A percentile compares a stretch with the other conserved stretches of the same genome.
Evolutionary conservation across 1,140 invertebrate species (phyloP).

Genomic region (Teleogryllus occipitalis): DNA sequence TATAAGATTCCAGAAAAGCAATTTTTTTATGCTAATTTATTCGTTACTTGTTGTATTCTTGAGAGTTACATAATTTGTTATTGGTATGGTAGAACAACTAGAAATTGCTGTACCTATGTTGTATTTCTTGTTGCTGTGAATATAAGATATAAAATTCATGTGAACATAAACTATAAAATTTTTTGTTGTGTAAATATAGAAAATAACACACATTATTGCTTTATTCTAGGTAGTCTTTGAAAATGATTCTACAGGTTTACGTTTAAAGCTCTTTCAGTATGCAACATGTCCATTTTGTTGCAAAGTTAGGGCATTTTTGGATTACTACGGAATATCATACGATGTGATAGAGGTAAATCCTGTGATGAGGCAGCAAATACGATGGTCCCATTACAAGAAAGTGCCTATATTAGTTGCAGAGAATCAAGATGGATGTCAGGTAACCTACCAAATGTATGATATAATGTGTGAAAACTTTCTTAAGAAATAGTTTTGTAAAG

Average conservation of each 20-base stretch:
- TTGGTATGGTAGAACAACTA: neutral
- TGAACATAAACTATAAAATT: neutral
- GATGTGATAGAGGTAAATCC: constrained; percentile 96
- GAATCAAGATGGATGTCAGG: constrained; percentile 59
- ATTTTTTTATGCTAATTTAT: neutral
- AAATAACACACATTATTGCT: constrained; percentile 18
- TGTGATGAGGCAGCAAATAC: constrained; percentile 79
- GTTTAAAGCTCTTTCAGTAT: constrained; percentile 90
- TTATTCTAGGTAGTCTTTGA: constrained; percentile 50
- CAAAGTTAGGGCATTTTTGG: constrained; percentile 89
- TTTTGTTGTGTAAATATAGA: neutral
- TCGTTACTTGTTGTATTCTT: neutral
- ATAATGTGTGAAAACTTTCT: neutral
- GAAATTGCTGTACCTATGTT: neutral
- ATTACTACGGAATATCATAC: constrained; percentile 91
- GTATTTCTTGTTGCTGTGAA: neutral
- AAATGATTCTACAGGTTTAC: constrained; percentile 62
- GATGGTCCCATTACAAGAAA: constrained; percentile 92
- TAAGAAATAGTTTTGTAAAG: too few species aligned
- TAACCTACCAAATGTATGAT: constrained; percentile 29
- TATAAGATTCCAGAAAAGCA: too few species aligned
- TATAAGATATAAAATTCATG: neutral
- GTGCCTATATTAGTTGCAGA: constrained; percentile 87
- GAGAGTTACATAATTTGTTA: neutral
- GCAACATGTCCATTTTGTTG: constrained; percentile 98